phyloP scores from a whole-genome alignment of 2,113 vertebrate genomes.

The Calypte anna region DNA sequence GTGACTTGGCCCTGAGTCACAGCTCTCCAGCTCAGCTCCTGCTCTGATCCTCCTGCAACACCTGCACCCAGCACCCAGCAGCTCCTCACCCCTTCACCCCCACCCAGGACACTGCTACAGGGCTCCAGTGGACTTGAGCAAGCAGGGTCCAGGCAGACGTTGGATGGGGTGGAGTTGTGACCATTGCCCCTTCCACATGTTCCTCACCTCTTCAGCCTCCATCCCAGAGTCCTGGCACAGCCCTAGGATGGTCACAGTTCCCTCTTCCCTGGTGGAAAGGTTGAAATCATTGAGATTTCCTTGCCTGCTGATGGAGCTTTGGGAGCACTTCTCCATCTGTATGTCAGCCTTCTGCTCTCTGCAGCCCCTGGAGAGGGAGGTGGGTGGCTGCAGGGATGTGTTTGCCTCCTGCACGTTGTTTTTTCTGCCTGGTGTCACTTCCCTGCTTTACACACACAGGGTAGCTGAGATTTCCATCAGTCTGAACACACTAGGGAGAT shows the following conservation, averaged over 20 bases:
- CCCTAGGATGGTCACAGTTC: fast-evolving
- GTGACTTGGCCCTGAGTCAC: constrained; percentile 46
- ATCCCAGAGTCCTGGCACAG: not conserved
- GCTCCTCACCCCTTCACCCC: not conserved
- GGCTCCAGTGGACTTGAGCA: fast-evolving
- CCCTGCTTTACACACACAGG: not conserved
- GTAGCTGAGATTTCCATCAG: not conserved
- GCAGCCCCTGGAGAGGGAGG: not conserved
- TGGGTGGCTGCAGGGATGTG: not conserved
- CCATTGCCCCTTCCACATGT: not conserved
- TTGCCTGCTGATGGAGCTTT: fast-evolving
- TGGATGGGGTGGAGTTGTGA: fast-evolving
- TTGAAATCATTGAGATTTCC: not conserved
- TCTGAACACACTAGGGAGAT: not conserved
- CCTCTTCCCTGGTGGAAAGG: too few species aligned
- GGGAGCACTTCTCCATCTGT: not conserved
- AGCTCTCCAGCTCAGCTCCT: not conserved
- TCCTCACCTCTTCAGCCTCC: fast-evolving
- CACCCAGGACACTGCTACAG: fast-evolving
- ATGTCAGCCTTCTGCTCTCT: not conserved
- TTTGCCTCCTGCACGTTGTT: not conserved
- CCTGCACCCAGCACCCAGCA: not conserved
- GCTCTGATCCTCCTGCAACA: not conserved
- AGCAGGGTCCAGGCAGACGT: not conserved
- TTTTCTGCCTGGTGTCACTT: not conserved